Percentiles rank a stretch among this genome's conserved stretches.
Conservation (phyloP, 2,797 vertebrate species). For the Vipera ursinii region DNA sequence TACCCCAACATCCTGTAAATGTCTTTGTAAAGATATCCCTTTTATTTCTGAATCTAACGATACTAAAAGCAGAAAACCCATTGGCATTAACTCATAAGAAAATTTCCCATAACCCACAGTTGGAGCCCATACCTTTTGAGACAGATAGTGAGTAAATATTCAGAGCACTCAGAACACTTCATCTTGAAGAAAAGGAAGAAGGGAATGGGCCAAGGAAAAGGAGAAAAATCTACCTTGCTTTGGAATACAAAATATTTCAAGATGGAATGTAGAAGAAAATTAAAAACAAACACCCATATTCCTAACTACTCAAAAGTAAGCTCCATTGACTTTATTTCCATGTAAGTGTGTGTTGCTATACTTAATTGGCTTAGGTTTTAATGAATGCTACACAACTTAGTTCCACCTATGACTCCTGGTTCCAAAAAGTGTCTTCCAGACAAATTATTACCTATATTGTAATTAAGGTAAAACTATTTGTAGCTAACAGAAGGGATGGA, state of each 20-base stretch:
- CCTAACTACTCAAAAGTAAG: not conserved
- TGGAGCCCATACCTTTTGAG: not conserved
- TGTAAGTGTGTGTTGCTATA: not conserved
- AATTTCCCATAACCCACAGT: not conserved
- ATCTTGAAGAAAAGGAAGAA: not conserved
- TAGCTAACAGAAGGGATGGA: not conserved
- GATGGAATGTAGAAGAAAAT: not conserved
- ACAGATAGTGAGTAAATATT: not conserved
- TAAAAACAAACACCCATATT: not conserved
- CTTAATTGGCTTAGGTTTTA: not conserved
- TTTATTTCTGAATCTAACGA: not conserved
- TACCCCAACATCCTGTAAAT: not conserved
- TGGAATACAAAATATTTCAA: not conserved
- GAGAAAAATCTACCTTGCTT: not conserved
- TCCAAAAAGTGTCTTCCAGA: not conserved
- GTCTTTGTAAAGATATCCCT: not conserved
- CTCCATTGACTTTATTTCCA: not conserved
- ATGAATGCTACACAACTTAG: not conserved
- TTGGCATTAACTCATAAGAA: not conserved
- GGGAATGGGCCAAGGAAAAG: not conserved
- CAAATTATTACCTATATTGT: conserved; percentile 22
- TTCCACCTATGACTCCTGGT: not conserved
- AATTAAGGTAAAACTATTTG: conserved; percentile 6
- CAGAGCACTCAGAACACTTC: not conserved
- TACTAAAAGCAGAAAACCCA: not conserved